Evolutionary conservation across 2,113 vertebrate genomes (phyloP), one percentile per base, ranked within the genome.

Genomic region (Gallinago media): DNA sequence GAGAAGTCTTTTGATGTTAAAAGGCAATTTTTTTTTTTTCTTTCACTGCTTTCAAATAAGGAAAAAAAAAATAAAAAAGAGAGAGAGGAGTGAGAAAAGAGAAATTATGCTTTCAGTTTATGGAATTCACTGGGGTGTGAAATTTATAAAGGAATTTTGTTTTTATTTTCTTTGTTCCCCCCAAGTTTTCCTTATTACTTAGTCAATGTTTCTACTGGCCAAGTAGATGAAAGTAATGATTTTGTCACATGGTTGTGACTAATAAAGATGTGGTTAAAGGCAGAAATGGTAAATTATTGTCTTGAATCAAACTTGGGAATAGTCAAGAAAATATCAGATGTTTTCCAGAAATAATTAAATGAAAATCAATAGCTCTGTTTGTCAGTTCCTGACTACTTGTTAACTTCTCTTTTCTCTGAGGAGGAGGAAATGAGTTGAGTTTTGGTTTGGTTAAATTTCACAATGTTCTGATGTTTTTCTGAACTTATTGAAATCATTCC

Each of bases 211-310:
- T 93, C 44, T 71, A 61, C 15, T 70, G 34, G 38, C 21, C 3
- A 95, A 85, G 92, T 61, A 52, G n/a, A 70, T 36, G 16, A 89
- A 89, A 86, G 16, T 42, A 86, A 86, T 77, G 4, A 77, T 95
- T 89, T 92, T 85, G 9, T 85, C 61, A 78, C 49, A 47, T 87
- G 32, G 5, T 72, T 63, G 15, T 77, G 83, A 84, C 65, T 88
- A 92, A 73, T 77, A 74, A 92, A 93, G 27, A 52, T 7, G 3
- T 86, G 19, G 58, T 59, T 96, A 87, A 77, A 75, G 40, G 61
- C 32, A 56, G 21, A 92, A 94, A 92, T 68, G 12, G 12, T 63
- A 81, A 91, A 87, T 74, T 77, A 58, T 75, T 71, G 14, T 66
- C 76, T 89, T 84, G 55, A 78, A 72, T 78, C 47, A 84, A 84